Conservation (phyloP, 2,797 vertebrate species). For the Peromyscus attwateri region DNA sequence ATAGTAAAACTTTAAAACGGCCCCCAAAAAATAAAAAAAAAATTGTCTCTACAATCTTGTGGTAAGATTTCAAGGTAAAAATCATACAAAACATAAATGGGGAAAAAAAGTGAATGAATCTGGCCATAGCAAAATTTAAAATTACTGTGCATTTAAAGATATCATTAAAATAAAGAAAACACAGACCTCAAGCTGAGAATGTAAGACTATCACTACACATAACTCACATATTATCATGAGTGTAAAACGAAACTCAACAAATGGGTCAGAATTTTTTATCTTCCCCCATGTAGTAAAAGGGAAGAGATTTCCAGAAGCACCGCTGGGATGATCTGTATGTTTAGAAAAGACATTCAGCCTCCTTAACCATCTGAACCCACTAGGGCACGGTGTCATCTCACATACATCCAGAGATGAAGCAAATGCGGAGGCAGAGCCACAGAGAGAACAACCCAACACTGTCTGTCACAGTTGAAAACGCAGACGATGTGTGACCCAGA, state of each 20-base stretch:
- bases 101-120: neutral
- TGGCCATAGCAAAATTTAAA: constrained; percentile 47
- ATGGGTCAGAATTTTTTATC: neutral
- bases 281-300: constrained; percentile 13
- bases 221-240: neutral
- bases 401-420: neutral
- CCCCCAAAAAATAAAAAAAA: neutral
- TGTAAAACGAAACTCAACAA: constrained; percentile 3
- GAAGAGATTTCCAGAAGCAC: neutral
- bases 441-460: neutral
- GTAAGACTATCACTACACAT: neutral
- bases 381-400: neutral
- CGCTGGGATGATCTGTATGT: neutral
- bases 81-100: neutral
- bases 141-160: constrained; percentile 20
- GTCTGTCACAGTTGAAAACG: neutral
- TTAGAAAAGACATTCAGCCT: neutral
- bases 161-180: constrained; percentile 17
- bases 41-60: neutral
- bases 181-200: neutral
- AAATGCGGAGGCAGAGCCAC: neutral
- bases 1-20: constrained; percentile 33
- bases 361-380: neutral
- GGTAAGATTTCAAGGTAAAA: constrained; percentile 40
- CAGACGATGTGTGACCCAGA: neutral